Percentiles rank a stretch among this genome's conserved stretches.
Conservation (phyloP, 2,888 invertebrate species). For the Drosophila phalerata region DNA sequence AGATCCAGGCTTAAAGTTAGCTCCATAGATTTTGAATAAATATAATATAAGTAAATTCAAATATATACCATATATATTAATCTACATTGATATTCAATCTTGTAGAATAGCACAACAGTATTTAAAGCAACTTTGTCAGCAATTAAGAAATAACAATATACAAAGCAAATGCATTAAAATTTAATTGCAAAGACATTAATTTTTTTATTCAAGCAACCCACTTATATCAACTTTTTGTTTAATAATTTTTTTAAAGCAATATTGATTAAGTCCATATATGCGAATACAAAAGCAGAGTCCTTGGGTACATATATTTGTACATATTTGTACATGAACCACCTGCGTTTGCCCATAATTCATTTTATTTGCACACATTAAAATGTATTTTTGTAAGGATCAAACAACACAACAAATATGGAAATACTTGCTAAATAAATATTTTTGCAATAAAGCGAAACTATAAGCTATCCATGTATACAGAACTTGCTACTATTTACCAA, state of each 20-base stretch:
- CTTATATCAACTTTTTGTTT: background rate
- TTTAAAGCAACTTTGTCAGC: too few species aligned
- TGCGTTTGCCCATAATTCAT: conserved; percentile 29
- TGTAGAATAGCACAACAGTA: too few species aligned
- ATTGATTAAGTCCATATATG: background rate
- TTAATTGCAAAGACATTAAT: background rate
- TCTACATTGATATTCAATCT: too few species aligned
- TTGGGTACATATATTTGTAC: background rate
- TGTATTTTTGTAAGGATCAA: conserved; percentile 52
- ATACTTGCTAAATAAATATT: conserved; percentile 69
- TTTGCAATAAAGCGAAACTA: conserved; percentile 61
- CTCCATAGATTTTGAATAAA: too few species aligned
- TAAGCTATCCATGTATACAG: conserved; percentile 40
- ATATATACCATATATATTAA: too few species aligned
- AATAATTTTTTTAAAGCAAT: background rate
- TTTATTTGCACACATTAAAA: conserved; percentile 70
- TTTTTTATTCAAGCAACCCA: background rate
- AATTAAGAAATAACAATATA: too few species aligned
- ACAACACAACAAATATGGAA: conserved; percentile 51
- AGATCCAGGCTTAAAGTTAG: too few species aligned
- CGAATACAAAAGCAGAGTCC: background rate
- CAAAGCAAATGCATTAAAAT: background rate
- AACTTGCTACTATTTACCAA: conserved; percentile 29
- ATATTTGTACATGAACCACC: conserved; percentile 1
- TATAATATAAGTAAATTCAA: too few species aligned